Conservation (phyloP, 2,797 vertebrate genomes). For the Anisognathus igniventris region DNA sequence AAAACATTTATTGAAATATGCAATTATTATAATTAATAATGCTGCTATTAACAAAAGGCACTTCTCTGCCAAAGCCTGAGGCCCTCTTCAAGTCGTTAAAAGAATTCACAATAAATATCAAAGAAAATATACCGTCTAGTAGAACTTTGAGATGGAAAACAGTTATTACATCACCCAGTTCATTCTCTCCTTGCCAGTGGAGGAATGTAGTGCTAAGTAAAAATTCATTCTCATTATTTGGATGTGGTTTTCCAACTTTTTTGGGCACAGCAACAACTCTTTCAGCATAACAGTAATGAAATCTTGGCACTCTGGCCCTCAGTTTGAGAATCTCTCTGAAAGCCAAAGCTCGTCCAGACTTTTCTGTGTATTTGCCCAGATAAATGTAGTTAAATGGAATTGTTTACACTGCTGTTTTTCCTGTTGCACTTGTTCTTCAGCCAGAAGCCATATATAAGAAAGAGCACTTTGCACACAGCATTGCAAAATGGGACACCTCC, state of each 20-base stretch:
- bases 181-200: background rate
- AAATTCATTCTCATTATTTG: background rate
- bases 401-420: slow-evolving; percentile 35
- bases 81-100: slow-evolving; percentile 5
- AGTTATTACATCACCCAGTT: background rate
- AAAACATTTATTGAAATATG: background rate
- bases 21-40: slow-evolving; percentile 47
- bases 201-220: background rate
- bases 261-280: background rate
- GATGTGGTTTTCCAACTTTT: background rate
- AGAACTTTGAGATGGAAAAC: slow-evolving; percentile 13
- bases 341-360: slow-evolving; percentile 8
- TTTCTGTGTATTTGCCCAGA: background rate
- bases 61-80: slow-evolving; percentile 9
- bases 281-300: slow-evolving; percentile 3
- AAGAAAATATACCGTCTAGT: background rate
- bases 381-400: background rate
- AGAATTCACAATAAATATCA: slow-evolving; percentile 39
- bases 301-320: background rate
- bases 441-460: background rate
- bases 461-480: background rate
- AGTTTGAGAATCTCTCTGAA: background rate
- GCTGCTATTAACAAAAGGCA: background rate
- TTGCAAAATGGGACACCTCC: background rate
- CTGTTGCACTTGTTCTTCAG: slow-evolving; percentile 22